Conservation (phyloP, 2,888 invertebrate species). For the Petrophora chlorosata region DNA sequence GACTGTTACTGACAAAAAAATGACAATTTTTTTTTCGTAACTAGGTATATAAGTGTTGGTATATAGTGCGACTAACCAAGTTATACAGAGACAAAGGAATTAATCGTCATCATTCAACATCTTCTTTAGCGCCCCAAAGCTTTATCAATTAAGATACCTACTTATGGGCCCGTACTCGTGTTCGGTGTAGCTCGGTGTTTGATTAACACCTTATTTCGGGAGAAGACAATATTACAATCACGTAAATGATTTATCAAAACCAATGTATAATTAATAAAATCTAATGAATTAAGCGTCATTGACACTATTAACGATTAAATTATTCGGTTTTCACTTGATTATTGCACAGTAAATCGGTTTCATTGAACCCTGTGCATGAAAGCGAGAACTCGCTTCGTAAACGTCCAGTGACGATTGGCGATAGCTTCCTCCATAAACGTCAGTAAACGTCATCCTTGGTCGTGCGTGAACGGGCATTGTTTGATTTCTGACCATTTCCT, state of each 20-base stretch:
- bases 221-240: too few relatives aligned
- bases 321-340: conserved; percentile 43
- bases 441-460: conserved; percentile 36
- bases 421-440: conserved; percentile 46
- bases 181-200: too few relatives aligned
- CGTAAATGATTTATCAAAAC: conserved; percentile 16
- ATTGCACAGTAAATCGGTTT: conserved; percentile 59
- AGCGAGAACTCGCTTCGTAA: conserved; percentile 28
- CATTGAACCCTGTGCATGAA: conserved; percentile 56
- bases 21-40: too few relatives aligned
- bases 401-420: conserved; percentile 35
- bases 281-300: conserved; percentile 20
- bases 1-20: too few relatives aligned
- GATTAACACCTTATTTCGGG: too few relatives aligned
- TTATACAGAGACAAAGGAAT: too few relatives aligned
- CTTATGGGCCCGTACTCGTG: too few relatives aligned
- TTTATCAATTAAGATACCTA: too few relatives aligned
- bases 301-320: conserved; percentile 11
- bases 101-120: too few relatives aligned
- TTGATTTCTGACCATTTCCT: conserved; percentile 21
- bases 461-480: conserved; percentile 20
- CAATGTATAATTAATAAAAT: conserved; percentile 8
- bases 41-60: too few relatives aligned
- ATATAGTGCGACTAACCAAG: too few relatives aligned
- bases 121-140: too few relatives aligned